A percentile compares a stretch with the other conserved stretches of the same genome.
These are phyloP conservation scores for Zosterops lateralis DNA, from an alignment of 2,113 vertebrate species.

Conservation along the genomic window DNA sequence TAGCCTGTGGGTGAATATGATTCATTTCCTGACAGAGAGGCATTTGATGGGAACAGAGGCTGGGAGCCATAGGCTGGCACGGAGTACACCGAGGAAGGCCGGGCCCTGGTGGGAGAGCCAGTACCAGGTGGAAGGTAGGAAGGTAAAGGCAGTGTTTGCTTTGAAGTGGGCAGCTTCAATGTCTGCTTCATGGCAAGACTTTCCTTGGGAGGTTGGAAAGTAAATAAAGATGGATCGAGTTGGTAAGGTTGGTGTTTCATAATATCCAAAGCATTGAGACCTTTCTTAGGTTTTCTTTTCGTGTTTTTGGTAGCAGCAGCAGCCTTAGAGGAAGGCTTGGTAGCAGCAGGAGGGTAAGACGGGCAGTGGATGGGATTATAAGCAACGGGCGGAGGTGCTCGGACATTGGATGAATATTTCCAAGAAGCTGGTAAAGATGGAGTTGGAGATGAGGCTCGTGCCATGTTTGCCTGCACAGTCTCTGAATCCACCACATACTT, in stretches of 20 bases:
- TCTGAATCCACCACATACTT: conserved; percentile 95
- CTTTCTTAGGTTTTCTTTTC: conserved; percentile 84
- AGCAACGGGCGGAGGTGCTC: conserved; percentile 89
- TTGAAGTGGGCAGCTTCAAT: conserved; percentile 63
- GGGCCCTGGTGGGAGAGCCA: conserved; percentile 32
- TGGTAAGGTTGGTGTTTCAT: conserved; percentile 98
- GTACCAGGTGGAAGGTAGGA: conserved; percentile 46
- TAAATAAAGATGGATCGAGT: conserved; percentile 91
- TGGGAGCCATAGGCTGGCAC: conserved; percentile 79
- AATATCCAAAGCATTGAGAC: conserved; percentile 89
- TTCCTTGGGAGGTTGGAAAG: conserved; percentile 86
- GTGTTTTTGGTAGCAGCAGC: conserved; percentile 62
- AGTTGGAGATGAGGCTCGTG: conserved; percentile 84
- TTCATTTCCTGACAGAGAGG: conserved; percentile 62
- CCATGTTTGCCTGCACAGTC: conserved; percentile 88
- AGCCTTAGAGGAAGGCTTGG: conserved; percentile 76
- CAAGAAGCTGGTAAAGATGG: conserved; percentile 89
- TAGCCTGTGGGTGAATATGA: conserved; percentile 68
- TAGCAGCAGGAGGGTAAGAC: conserved; percentile 87
- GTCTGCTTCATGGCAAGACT: conserved; percentile 69
- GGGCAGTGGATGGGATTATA: conserved; percentile 95
- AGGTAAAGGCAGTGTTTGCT: conserved; percentile 69
- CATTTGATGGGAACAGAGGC: conserved; percentile 75
- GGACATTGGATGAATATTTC: conserved; percentile 93
- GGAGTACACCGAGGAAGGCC: conserved; percentile 73